Percentiles rank a stretch among this genome's conserved stretches.
Conservation (phyloP, 2,113 vertebrate genomes). For the Philantomba maxwellii region DNA sequence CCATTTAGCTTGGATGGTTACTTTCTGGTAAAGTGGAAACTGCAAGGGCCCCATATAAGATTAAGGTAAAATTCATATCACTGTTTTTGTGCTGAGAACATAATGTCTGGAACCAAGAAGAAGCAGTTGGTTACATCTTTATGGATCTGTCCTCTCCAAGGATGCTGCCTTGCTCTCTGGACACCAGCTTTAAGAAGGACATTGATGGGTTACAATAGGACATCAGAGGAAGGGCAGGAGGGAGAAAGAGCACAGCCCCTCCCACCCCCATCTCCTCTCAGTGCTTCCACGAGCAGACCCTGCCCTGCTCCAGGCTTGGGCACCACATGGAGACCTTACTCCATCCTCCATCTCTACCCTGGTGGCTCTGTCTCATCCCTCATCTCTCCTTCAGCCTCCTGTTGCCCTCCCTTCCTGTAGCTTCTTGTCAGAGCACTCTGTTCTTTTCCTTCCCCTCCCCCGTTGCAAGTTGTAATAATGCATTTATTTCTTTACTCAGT, state of each 20-base stretch:
- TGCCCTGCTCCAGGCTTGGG: background rate
- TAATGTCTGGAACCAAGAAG: background rate
- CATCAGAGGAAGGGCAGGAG: background rate
- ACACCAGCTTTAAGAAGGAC: background rate
- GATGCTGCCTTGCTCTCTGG: background rate
- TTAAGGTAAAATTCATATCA: background rate
- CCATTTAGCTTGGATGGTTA: background rate
- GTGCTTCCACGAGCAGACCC: background rate
- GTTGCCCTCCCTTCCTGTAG: background rate
- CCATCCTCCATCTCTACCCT: no score
- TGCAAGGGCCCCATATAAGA: background rate
- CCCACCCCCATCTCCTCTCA: background rate
- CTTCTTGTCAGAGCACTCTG: background rate
- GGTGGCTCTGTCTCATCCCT: background rate
- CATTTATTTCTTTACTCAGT: background rate
- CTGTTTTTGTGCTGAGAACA: background rate
- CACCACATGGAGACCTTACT: background rate
- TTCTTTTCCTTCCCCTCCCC: background rate
- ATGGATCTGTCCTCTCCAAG: background rate
- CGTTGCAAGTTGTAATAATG: background rate
- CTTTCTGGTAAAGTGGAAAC: background rate
- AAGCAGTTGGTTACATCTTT: no score
- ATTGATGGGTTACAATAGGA: background rate
- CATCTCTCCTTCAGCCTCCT: background rate
- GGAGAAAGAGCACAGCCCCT: accelerated